Base-by-base conservation (phyloP, 2,888 invertebrate species). In the Chymomyza caudatula region DNA sequence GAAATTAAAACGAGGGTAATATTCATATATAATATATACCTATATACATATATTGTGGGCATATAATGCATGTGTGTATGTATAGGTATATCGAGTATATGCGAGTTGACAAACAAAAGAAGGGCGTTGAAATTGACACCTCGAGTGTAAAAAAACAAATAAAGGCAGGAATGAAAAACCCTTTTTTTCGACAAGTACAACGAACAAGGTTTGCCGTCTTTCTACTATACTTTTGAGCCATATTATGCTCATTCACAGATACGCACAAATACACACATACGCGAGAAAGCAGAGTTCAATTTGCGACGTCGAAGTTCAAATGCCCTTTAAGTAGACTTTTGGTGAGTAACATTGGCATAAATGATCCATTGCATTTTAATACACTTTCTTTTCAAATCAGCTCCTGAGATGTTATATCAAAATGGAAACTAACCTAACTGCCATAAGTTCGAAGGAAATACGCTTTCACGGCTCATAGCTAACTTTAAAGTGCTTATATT, bases 41-140 rank as follows among this genome's bases (percentile, higher is more conserved):
- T 11, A 23, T 23, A 47, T 47, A 23, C 11, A 22, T 44, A 8
- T 58, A 52, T 52, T 49, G 43, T 60, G 61, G 59, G 52, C 43
- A 64, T 63, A 60, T 58, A 37, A 42, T 61, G 52, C 49, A 65
- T 20, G 47, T 11, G 54, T 49, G 8, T 37, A 58, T 15, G 19
- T 23, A 29, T 23, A 20, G 44, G 51, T 49, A 60, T 65, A 51
- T 70, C 15, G 42, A 49, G 47, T 17, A 25, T 8, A 22, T n/a
- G 6, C 11, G 44, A 44, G 51, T n/a, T 47, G 67, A 22, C 63
- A 73, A 77, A 87, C 81, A 81, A 86, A 82, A 76, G 81, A 81
- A 82, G 87, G 89, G 89, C 88, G 88, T 88, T 88, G 88, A 88
- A 89, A 89, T 89, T 89, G 88, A 88, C 88, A 88, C 88, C 88